phyloP scores from a whole-genome alignment of 2,113 vertebrate species.

The Herpetotheres cachinnans region DNA sequence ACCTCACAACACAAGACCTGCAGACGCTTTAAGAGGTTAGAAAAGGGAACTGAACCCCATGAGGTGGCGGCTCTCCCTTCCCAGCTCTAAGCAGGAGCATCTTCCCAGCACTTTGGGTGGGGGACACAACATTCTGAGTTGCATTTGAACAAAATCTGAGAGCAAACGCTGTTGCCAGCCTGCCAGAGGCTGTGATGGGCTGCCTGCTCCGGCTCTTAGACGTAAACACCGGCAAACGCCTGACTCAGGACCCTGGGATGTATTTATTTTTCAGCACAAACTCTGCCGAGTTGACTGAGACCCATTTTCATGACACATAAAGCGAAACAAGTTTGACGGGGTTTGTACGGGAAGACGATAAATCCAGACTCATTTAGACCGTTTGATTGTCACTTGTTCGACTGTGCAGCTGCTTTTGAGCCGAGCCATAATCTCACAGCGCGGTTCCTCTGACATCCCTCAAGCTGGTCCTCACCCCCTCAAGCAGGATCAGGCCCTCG shows the following conservation, averaged over 20 bases:
- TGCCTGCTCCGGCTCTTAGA: not conserved
- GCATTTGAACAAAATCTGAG: not conserved
- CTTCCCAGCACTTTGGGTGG: not conserved
- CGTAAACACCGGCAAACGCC: fast-evolving
- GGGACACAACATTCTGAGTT: not conserved
- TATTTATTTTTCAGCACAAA: not conserved
- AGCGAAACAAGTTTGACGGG: not conserved
- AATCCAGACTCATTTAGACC: conserved; percentile 18
- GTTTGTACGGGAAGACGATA: not conserved
- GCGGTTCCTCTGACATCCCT: not conserved
- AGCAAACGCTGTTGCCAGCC: fast-evolving
- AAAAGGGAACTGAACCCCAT: fast-evolving
- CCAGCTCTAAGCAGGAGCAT: not conserved
- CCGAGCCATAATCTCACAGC: not conserved
- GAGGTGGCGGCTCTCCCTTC: not conserved
- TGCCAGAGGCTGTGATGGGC: not conserved
- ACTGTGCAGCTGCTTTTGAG: conserved; percentile 10
- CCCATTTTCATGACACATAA: not conserved
- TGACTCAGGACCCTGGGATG: not conserved
- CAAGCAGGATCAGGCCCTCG: not conserved
- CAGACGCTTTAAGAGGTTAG: not conserved
- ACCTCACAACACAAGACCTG: fast-evolving
- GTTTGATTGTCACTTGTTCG: conserved; percentile 19
- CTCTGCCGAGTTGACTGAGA: not conserved
- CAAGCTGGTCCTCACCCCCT: not conserved